Base-by-base conservation (phyloP, 2,888 invertebrate genomes). In the Heteromurus nitidus region DNA sequence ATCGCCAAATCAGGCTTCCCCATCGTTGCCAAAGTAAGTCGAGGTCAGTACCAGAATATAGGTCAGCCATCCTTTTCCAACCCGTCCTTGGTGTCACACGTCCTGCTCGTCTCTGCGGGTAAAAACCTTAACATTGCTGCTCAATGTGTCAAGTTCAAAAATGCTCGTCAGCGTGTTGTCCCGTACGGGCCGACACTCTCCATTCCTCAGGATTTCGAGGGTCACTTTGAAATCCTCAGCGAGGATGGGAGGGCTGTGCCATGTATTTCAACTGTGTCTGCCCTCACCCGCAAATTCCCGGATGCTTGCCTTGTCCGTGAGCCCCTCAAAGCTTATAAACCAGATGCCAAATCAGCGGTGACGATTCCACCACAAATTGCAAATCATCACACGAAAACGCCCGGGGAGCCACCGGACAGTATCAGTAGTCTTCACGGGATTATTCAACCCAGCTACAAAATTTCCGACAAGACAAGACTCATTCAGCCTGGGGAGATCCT, bases 211-310 rank as follows among this genome's bases (percentile, higher is more conserved):
- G 93, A 94, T 0, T 97, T 96, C 89, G 92, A 94, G 86, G 98
- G 98, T 9, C 97, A 95, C 90, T 98, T 98, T 89, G 97, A 98
- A 90, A 92, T 98, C 68, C 91, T 98, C 36, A 97, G 96, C 88
- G 97, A 98, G 90, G 97, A 98, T 90, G 97, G 97, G 0, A 91
- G 95, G 87, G 95, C 96, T 26, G 96, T 96, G 9, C 92, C 95
- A 84, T 95, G 96, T 88, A 95, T 97, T 88, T 95, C 96, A 89
- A 95, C 94, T 84, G 96, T 97, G 1, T 91, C 92, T 83, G 96
- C 97, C 90, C 90, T 98, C 85, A 93, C 95, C 1, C 88, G 88
- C 80, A 86, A 88, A 44, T 89, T 89, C 77, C 90, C 91, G 20
- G 89, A 89, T 69, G 88, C 88, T 1, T 95, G 95, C 88, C 90